Evolutionary conservation across 2,113 vertebrate genomes (phyloP).

Genomic region (Craseonycteris thonglongyai): DNA sequence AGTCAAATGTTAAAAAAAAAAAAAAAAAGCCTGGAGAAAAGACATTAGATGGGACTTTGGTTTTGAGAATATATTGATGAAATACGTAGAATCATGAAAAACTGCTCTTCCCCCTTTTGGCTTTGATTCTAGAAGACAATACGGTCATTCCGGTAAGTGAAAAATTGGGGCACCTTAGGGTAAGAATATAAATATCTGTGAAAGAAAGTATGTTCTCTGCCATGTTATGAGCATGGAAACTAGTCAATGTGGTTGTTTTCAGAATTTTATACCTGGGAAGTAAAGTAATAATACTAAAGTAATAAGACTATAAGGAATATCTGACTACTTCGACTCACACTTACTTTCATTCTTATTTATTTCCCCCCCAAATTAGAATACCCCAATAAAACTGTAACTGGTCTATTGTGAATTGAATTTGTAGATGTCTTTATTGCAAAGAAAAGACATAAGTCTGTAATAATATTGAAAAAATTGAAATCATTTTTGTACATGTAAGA

Average conservation of each 20-base stretch:
- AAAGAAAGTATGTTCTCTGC: too few relatives aligned
- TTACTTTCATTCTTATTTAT: not conserved
- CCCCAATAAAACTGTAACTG: not conserved
- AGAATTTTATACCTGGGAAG: too few relatives aligned
- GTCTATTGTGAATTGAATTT: not conserved
- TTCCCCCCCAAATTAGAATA: not conserved
- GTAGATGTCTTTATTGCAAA: not conserved
- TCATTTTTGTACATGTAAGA: not conserved
- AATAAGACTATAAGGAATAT: not conserved
- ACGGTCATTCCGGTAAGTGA: too few relatives aligned
- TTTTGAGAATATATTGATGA: too few relatives aligned
- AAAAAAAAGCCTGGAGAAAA: too few relatives aligned
- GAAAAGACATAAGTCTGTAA: not conserved
- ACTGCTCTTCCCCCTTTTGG: too few relatives aligned
- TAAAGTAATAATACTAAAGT: not conserved
- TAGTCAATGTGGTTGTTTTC: not conserved
- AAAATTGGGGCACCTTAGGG: too few relatives aligned
- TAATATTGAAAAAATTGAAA: not conserved
- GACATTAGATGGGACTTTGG: too few relatives aligned
- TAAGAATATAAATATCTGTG: too few relatives aligned
- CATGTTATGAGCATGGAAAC: not conserved
- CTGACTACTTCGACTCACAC: not conserved
- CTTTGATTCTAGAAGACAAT: too few relatives aligned
- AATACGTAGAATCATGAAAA: too few relatives aligned
- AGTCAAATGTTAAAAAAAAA: too few relatives aligned